A percentile compares a stretch with the other conserved stretches of the same genome.
These are phyloP conservation scores for Xyrichtys novacula DNA, from an alignment of 2,797 vertebrate genomes.

Conservation along the genomic window DNA sequence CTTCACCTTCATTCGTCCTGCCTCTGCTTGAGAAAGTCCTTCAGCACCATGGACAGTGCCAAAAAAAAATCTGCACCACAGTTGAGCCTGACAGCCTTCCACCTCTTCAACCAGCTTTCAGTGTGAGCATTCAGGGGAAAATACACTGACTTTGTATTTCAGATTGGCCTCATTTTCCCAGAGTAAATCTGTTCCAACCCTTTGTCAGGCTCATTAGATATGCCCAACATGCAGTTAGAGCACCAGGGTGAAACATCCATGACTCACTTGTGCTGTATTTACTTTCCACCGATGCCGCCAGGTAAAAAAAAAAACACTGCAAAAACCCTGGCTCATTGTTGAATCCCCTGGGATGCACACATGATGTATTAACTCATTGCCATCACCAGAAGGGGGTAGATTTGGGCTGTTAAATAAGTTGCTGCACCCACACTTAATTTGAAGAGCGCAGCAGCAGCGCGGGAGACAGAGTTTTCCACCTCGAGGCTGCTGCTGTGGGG, in stretches of 20 bases:
- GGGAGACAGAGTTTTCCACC: conserved; percentile 40
- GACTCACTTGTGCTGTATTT: conserved; percentile 43
- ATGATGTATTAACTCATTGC: conserved; percentile 30
- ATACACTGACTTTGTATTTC: neutral
- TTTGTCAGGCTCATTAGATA: conserved; percentile 19
- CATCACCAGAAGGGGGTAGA: neutral
- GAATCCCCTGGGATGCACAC: conserved; percentile 4
- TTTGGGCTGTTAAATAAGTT: conserved; percentile 28
- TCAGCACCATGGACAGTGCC: conserved; percentile 67
- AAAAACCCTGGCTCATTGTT: conserved; percentile 9
- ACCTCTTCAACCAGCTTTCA: neutral
- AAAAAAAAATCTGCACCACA: neutral
- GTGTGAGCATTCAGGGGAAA: neutral
- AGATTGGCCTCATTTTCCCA: conserved; percentile 15
- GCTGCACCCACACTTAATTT: conserved; percentile 62
- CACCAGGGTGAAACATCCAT: conserved; percentile 26
- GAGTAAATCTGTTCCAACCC: conserved; percentile 9
- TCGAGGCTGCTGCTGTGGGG: conserved; percentile 46
- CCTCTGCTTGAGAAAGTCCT: conserved; percentile 16
- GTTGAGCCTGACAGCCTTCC: neutral
- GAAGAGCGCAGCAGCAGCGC: conserved; percentile 31
- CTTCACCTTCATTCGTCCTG: conserved; percentile 56
- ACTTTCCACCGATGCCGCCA: conserved; percentile 35
- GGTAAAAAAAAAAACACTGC: conserved; percentile 24
- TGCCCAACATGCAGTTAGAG: conserved; percentile 4